Evolutionary conservation across 2,797 vertebrate genomes (phyloP).

Genomic region (Salmo trutta): DNA sequence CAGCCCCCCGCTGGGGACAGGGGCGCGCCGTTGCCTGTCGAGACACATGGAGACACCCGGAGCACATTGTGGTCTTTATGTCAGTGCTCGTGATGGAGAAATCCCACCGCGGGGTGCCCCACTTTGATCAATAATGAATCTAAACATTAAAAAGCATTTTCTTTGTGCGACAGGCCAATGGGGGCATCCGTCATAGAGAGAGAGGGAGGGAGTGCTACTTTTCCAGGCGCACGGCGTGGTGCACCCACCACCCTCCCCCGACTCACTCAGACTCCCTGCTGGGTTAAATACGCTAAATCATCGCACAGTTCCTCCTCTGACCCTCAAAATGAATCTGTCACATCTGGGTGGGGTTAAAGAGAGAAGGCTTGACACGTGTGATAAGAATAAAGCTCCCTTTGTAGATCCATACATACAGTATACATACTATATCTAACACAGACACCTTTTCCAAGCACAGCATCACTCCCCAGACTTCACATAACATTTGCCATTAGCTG

Average conservation of each 20-base stretch:
- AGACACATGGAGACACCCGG: constrained; percentile 29
- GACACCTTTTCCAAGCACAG: constrained; percentile 1
- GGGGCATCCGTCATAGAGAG: constrained; percentile 42
- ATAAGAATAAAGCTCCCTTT: constrained; percentile 5
- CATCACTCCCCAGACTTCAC: constrained; percentile 27
- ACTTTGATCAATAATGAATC: constrained; percentile 78
- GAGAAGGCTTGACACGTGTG: constrained; percentile 23
- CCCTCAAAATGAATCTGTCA: constrained; percentile 35
- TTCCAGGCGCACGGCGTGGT: constrained; percentile 1
- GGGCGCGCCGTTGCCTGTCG: constrained; percentile 29
- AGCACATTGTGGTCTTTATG: constrained; percentile 48
- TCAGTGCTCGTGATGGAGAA: constrained; percentile 53
- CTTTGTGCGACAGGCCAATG: constrained; percentile 63
- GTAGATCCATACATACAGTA: constrained; percentile 5
- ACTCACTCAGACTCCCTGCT: constrained; percentile 3
- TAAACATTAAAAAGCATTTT: constrained; percentile 72
- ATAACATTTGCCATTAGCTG: constrained; percentile 28
- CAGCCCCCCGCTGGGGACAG: constrained; percentile 44
- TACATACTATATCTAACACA: not conserved
- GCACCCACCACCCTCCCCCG: not conserved
- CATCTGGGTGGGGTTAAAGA: constrained; percentile 16
- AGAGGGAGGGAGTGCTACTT: constrained; percentile 6
- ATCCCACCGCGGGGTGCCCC: constrained; percentile 20
- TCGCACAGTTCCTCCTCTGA: constrained; percentile 28
- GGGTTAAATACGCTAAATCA: constrained; percentile 43